Conservation (phyloP, 2,113 vertebrate species). For the Sphaerodactylus townsendi region DNA sequence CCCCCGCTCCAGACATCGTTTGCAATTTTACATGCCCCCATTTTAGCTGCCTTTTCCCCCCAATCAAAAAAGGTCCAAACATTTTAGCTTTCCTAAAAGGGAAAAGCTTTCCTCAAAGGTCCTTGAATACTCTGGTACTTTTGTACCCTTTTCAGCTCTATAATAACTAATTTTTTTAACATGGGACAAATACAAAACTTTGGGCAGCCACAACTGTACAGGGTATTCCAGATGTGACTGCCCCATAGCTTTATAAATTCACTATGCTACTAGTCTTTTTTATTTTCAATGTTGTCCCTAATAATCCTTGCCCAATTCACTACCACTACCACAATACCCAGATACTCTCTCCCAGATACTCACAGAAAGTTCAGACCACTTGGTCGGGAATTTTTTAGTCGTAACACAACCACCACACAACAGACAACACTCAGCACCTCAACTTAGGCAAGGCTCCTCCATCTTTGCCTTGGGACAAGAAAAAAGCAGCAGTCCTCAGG, state of each 20-base stretch:
- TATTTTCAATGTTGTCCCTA: background rate
- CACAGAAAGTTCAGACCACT: background rate
- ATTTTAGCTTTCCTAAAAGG: background rate
- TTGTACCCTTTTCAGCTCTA: background rate
- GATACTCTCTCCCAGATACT: background rate
- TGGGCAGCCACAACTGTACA: background rate
- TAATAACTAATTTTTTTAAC: background rate
- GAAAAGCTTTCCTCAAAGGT: background rate
- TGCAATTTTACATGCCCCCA: background rate
- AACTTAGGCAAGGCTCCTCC: no score
- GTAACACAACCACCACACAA: no score
- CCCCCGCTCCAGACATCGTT: background rate
- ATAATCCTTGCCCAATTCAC: background rate
- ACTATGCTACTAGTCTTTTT: background rate
- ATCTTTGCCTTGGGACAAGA: no score
- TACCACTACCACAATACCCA: background rate
- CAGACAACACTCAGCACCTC: no score
- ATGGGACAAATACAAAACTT: no score
- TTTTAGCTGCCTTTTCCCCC: background rate
- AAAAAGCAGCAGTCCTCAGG: no score
- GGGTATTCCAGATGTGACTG: background rate
- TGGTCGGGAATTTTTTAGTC: background rate
- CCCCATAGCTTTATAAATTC: background rate
- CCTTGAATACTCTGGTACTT: background rate
- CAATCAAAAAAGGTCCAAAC: background rate